Conservation (phyloP, 1,140 invertebrate species). For the Contarinia nasturtii region DNA sequence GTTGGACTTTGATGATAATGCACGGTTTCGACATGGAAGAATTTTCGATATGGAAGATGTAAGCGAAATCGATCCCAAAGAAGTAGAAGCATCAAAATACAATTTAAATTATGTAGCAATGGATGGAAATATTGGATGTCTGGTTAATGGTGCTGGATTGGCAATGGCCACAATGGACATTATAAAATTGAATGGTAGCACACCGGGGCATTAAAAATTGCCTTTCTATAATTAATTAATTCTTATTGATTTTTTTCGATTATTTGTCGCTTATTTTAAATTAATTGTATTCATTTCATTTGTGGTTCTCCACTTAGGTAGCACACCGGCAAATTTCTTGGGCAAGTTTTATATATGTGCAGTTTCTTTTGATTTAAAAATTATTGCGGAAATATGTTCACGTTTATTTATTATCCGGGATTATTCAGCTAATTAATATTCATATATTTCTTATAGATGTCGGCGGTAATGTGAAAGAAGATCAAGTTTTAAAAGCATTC, state of each 20-base stretch:
- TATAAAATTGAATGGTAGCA: slow-evolving; percentile 82
- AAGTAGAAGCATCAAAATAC: slow-evolving; percentile 68
- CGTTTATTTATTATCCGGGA: too few species aligned
- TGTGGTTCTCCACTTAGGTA: too few species aligned
- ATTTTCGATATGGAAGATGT: slow-evolving; percentile 70
- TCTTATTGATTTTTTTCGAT: too few species aligned
- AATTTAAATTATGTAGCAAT: slow-evolving; percentile 95
- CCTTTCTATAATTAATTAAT: too few species aligned
- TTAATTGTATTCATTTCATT: too few species aligned
- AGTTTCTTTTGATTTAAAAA: too few species aligned
- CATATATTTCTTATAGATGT: too few species aligned
- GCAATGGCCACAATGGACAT: slow-evolving; percentile 99
- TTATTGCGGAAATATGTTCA: too few species aligned
- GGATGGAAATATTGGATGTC: slow-evolving; percentile 92
- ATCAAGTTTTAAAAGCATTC: slow-evolving; percentile 86
- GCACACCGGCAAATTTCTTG: slow-evolving; percentile 90
- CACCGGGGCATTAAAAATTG: too few species aligned
- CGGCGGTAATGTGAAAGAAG: slow-evolving; percentile 83
- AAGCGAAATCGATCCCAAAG: slow-evolving; percentile 71
- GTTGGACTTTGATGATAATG: slow-evolving; percentile 97
- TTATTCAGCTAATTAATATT: too few species aligned
- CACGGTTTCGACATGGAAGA: slow-evolving; percentile 77
- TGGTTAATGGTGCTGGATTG: slow-evolving; percentile 93
- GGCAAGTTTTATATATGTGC: too few species aligned
- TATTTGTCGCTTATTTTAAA: too few species aligned